Evolutionary conservation across 2,113 vertebrate species (phyloP).

Genomic region (Sialia sialis): DNA sequence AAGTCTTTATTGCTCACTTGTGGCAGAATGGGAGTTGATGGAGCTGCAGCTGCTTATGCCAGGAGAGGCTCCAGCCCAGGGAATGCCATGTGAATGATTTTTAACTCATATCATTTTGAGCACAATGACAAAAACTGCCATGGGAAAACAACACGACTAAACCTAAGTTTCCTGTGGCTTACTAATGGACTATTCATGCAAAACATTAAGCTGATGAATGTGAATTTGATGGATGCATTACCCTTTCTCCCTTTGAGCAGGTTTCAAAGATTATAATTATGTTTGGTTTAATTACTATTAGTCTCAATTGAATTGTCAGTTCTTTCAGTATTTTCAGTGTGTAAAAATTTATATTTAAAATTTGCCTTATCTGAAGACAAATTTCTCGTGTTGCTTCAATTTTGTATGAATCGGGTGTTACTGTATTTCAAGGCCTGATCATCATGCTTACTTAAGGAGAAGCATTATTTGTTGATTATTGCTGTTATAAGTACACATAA

Average conservation of each 20-base stretch:
- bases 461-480: not conserved
- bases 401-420: not conserved
- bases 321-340: not conserved
- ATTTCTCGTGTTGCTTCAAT: not conserved
- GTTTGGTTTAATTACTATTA: constrained; percentile 38
- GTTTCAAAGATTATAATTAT: constrained; percentile 34
- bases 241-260: constrained; percentile 13
- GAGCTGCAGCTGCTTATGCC: not conserved
- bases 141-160: constrained; percentile 2
- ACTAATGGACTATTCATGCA: constrained; percentile 27
- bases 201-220: constrained; percentile 31
- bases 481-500: not conserved
- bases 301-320: constrained; percentile 19
- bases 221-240: constrained; percentile 10
- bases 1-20: not conserved
- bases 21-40: not conserved
- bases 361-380: not conserved
- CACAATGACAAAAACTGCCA: constrained; percentile 7
- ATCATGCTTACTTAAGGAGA: not conserved
- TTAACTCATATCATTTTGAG: not conserved
- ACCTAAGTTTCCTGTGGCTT: constrained; percentile 19
- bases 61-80: not conserved
- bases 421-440: not conserved
- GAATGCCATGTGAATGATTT: not conserved
- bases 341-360: not conserved